A percentile compares a stretch with the other conserved stretches of the same genome.
These are phyloP conservation scores for Acronicta aceris DNA, from an alignment of 2,888 invertebrate species.

Conservation along the genomic window DNA sequence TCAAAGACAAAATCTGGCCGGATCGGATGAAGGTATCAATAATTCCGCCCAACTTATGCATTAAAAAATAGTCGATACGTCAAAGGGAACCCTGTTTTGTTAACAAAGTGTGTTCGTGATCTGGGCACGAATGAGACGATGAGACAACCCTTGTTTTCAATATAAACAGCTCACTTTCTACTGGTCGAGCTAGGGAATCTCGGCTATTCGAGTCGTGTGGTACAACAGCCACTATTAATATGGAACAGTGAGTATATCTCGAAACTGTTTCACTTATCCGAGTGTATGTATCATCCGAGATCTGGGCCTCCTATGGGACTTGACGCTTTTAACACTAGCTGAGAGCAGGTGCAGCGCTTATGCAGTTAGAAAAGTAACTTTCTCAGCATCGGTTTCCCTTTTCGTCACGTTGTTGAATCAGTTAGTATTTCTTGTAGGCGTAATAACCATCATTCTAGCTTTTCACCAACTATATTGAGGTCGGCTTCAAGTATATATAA, in stretches of 20 bases:
- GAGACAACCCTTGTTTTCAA: conserved; percentile 83
- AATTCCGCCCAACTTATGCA: conserved; percentile 85
- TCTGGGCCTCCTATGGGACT: conserved; percentile 39
- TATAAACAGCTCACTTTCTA: conserved; percentile 82
- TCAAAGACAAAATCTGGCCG: conserved; percentile 70
- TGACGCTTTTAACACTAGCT: background rate
- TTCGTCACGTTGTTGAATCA: too few relatives aligned
- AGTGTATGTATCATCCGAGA: too few relatives aligned
- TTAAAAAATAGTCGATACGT: conserved; percentile 81
- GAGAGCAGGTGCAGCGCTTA: conserved; percentile 12
- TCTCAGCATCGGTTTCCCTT: background rate
- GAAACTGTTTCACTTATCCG: conserved; percentile 47
- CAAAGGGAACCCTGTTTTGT: conserved; percentile 85
- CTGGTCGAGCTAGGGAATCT: conserved; percentile 72
- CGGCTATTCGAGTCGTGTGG: conserved; percentile 53
- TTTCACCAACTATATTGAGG: too few relatives aligned
- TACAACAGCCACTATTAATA: conserved; percentile 41
- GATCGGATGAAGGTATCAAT: conserved; percentile 78
- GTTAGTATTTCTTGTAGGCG: too few relatives aligned
- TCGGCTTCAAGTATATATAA: too few relatives aligned
- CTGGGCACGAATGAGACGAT: conserved; percentile 79
- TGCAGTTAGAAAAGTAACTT: background rate
- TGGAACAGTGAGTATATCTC: conserved; percentile 43
- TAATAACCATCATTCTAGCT: too few relatives aligned
- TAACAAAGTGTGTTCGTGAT: conserved; percentile 87